A percentile compares a stretch with the other conserved stretches of the same genome.
These are phyloP conservation scores for Calypte anna DNA, from an alignment of 2,113 vertebrate species.

Conservation along the genomic window DNA sequence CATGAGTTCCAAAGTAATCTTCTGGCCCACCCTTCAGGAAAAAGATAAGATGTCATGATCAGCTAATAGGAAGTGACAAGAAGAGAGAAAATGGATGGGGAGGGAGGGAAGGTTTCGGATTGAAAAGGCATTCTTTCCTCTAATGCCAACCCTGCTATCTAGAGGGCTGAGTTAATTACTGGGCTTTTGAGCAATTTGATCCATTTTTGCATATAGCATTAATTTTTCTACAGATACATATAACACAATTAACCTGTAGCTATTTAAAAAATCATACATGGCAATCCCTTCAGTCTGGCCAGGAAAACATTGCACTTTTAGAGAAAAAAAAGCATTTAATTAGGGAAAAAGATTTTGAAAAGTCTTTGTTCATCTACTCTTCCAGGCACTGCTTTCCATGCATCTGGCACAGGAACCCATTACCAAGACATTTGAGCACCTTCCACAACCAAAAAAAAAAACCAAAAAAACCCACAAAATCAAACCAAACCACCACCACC, in stretches of 20 bases:
- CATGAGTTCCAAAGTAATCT: slow-evolving; percentile 81
- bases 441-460: not conserved
- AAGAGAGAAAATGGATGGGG: slow-evolving; percentile 74
- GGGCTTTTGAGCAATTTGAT: slow-evolving; percentile 68
- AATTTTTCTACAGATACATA: slow-evolving; percentile 51
- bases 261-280: slow-evolving; percentile 44
- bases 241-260: slow-evolving; percentile 71
- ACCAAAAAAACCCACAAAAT: no score
- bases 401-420: slow-evolving; percentile 36
- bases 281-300: not conserved
- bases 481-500: not conserved
- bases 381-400: slow-evolving; percentile 44
- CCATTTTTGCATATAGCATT: slow-evolving; percentile 69
- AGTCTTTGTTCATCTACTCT: slow-evolving; percentile 19
- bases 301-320: slow-evolving; percentile 13
- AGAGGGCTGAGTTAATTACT: slow-evolving; percentile 70
- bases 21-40: slow-evolving; percentile 79
- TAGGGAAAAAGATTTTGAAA: slow-evolving; percentile 18
- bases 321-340: not conserved
- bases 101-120: slow-evolving; percentile 70
- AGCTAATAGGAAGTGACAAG: slow-evolving; percentile 84
- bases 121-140: slow-evolving; percentile 72
- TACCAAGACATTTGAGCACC: slow-evolving; percentile 34
- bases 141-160: slow-evolving; percentile 69
- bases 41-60: slow-evolving; percentile 81